Percentiles rank a stretch among this genome's conserved stretches.
Evolutionary conservation across 1,140 invertebrate species (phyloP).

Genomic region (Ladona fulva): DNA sequence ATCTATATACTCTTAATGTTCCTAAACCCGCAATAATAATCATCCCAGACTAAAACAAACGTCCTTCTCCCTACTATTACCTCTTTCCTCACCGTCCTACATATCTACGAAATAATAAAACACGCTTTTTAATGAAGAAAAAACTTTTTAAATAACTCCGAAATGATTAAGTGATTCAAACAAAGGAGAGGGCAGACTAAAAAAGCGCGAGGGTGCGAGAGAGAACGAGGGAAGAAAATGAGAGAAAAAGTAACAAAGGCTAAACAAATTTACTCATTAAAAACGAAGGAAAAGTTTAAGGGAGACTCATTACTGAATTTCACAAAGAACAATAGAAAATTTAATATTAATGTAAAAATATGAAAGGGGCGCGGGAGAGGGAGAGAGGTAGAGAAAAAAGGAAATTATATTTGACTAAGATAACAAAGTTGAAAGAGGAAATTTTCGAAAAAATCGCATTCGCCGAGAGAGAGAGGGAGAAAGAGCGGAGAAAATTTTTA

Average conservation of each 20-base stretch:
- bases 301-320: constrained; percentile 5
- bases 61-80: too few species aligned
- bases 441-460: not conserved
- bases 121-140: too few species aligned
- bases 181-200: not conserved
- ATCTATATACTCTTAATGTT: too few species aligned
- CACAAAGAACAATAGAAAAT: constrained; percentile 8
- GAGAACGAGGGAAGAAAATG: not conserved
- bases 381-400: not conserved
- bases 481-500: not conserved
- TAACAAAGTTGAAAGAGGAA: constrained; percentile 6
- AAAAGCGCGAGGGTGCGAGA: not conserved
- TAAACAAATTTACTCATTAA: not conserved
- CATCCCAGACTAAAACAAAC: too few species aligned
- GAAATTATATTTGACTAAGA: constrained; percentile 10
- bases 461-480: not conserved
- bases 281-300: not conserved
- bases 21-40: too few species aligned
- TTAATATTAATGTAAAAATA: not conserved
- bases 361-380: too few species aligned
- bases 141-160: too few species aligned
- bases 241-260: constrained; percentile 5
- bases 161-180: not conserved
- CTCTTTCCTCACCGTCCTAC: too few species aligned
- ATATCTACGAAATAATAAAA: too few species aligned